Base-by-base conservation (phyloP, 1,140 invertebrate genomes). In the Dreissena rostriformis region DNA sequence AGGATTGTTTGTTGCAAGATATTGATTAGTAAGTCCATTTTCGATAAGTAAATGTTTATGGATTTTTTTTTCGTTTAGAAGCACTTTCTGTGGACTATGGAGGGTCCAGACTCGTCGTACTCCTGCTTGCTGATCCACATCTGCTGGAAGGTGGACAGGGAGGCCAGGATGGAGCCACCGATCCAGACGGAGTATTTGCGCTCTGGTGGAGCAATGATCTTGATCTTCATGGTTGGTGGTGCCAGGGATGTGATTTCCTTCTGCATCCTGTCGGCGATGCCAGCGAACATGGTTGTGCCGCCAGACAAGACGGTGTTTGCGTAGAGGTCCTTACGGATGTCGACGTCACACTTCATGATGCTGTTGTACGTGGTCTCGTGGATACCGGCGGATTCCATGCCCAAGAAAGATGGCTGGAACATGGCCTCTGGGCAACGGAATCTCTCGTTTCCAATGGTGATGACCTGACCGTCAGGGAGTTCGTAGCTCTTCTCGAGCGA, bases 61-160 rank as follows among this genome's bases (percentile, higher is more conserved):
- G 39, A 39, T 39, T 39, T 39, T 39, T 39, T 39, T 83, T 61
- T 39, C 2, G 39, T 39, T 39, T 39, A 39, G 8, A 84, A 86
- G 66, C 86, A 86, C 93, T 97, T 97, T 78, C 86, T 68, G 49
- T 86, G 80, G 97, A 97, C 78, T 96, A 97, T 73, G 97, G 28
- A 53, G n/a, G 97, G 97, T 88, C 97, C 97, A 91, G 97, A 97
- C 94, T 98, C 97, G 93, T 97, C 97, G 94, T 97, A 97, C 91
- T 97, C 97, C 82, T 94, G 92, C 86, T 94, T 94, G 86, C 92
- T 94, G 92, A 95, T 95, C 95, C 95, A 95, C 95, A 95, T 95
- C 86, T 95, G 94, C 88, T 95, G 95, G 94, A 95, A 95, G 86
- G 95, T 95, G 86, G 95, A 95, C 49, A 95, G 92, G 55, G 95